These are phyloP conservation scores for Mimas tiliae DNA, from an alignment of 2,888 invertebrate genomes.

Conservation along the genomic window DNA sequence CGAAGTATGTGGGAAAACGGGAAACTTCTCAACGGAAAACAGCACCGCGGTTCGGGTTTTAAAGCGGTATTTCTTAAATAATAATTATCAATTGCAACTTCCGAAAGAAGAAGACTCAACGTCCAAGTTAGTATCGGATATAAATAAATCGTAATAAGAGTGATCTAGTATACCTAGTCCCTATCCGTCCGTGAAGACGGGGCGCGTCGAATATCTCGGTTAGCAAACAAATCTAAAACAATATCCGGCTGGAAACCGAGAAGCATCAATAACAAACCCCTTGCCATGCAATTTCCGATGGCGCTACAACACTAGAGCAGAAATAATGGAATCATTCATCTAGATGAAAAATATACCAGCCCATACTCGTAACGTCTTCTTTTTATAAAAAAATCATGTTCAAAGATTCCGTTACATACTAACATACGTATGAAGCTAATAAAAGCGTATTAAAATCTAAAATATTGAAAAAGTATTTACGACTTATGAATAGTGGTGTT, in stretches of 20 bases:
- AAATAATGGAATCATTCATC: background rate
- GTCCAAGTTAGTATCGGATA: background rate
- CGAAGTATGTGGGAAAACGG: no score
- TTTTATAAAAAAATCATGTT: no score
- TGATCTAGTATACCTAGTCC: background rate
- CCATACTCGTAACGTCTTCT: no score
- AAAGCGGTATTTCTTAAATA: background rate
- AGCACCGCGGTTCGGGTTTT: no score
- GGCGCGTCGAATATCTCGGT: background rate
- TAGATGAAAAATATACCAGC: background rate
- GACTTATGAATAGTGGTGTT: no score
- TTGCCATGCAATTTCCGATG: background rate
- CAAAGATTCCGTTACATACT: no score
- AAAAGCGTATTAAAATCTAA: no score
- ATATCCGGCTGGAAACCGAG: slow-evolving; percentile 41
- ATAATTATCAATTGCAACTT: background rate
- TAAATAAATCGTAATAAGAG: background rate
- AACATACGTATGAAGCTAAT: no score
- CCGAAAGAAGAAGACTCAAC: background rate
- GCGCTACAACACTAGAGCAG: background rate
- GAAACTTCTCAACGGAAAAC: no score
- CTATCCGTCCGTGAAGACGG: background rate
- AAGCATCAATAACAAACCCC: slow-evolving; percentile 6
- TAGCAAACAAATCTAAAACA: slow-evolving; percentile 46
- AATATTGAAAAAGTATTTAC: no score